Conservation (phyloP, 2,797 vertebrate genomes). For the Liasis olivaceus region DNA sequence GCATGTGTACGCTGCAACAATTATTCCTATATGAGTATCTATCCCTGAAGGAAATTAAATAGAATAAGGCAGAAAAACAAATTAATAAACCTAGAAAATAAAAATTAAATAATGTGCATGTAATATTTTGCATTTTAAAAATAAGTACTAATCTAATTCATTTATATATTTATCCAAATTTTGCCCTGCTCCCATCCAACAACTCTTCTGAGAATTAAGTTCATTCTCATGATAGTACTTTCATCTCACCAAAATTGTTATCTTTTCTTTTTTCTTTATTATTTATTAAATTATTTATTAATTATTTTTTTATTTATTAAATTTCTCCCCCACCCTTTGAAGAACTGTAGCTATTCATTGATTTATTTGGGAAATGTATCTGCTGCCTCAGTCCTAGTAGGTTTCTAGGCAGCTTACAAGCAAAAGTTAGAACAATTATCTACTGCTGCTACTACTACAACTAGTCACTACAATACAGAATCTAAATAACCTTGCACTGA, state of each 20-base stretch:
- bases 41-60: neutral
- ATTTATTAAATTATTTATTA: too few relatives aligned
- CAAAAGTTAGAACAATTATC: neutral
- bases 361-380: neutral
- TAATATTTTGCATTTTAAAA: neutral
- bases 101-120: neutral
- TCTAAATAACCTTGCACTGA: neutral
- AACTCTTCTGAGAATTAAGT: neutral
- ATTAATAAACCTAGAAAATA: neutral
- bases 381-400: neutral
- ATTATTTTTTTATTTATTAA: too few relatives aligned
- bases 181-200: neutral
- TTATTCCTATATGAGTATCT: neutral
- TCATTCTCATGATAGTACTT: neutral
- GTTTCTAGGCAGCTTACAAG: neutral
- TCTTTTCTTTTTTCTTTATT: neutral
- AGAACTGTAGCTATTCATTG: neutral
- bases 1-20: neutral
- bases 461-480: neutral
- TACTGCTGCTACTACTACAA: neutral
- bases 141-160: neutral
- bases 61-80: neutral
- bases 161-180: neutral
- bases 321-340: neutral
- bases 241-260: neutral